Base-by-base conservation (phyloP, 2,888 invertebrate genomes). In the Trypoxylon attenuatum region DNA sequence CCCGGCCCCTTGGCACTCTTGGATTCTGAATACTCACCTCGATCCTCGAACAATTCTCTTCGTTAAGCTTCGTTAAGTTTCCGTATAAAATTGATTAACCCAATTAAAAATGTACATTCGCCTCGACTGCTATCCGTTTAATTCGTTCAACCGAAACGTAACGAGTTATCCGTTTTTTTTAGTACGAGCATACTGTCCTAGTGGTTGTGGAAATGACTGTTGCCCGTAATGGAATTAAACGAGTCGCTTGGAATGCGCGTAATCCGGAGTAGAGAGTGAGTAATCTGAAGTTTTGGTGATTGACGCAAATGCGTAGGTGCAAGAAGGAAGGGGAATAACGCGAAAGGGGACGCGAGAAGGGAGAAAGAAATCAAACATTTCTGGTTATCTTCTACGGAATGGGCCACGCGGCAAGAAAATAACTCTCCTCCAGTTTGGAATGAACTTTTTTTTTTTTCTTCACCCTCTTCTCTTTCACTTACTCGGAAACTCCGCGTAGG, bases 311-410 rank as follows among this genome's bases (percentile, higher is more conserved):
- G 75, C 76, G 75, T 76, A 73, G 76, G 75, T 66, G 67, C 70
- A 45, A 33, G 41, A 41, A 10, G 29, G 53, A 54, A 15, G 51
- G 45, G 39, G 22, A 64, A 72, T 33, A 45, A 56, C 18, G 69
- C n/a, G 21, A 19, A 21, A 33, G 13, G 19, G 25, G n/a, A 33
- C 22, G 51, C 27, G 58, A n/a, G 25, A 23, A 41, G 27, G 54
- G 59, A 64, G 72, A 78, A 76, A 77, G 77, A 80, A 80, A 74
- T 73, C 77, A 72, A 79, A 73, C 69, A 77, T 68, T 71, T 80
- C 80, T 80, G 80, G 79, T 76, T 79, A 76, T 72, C 77, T 59
- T 79, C 77, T 54, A 43, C 45, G 54, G 29, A 54, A 70, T 69
- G 69, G 61, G 66, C 76, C 58, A 59, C 70, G 72, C 61, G 63